These are phyloP conservation scores for Stigmatopora argus DNA, from an alignment of 2,113 vertebrate species.

Conservation along the genomic window DNA sequence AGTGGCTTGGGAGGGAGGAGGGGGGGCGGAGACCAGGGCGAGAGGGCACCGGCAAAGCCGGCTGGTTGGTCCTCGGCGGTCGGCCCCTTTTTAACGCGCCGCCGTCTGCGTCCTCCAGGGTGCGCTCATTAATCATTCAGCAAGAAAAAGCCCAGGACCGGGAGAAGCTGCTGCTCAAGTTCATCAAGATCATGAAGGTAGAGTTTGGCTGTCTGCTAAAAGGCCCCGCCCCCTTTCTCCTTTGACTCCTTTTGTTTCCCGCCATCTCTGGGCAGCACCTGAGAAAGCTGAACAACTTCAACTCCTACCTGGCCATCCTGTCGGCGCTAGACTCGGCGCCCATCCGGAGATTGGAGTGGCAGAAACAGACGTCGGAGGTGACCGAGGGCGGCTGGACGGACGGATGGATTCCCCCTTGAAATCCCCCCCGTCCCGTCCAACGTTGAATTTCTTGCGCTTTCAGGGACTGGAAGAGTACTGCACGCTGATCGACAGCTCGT, in stretches of 20 bases:
- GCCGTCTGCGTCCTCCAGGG: constrained; percentile 69
- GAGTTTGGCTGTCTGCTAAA: neutral
- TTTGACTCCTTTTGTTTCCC: neutral
- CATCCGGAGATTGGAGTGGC: constrained; percentile 95
- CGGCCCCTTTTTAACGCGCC: neutral
- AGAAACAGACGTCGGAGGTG: constrained; percentile 99
- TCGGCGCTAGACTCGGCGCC: constrained; percentile 96
- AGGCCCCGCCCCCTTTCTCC: neutral
- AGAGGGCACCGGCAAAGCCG: too few relatives aligned
- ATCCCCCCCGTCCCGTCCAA: too few relatives aligned
- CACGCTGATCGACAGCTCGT: constrained; percentile 96
- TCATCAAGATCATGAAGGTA: constrained; percentile 99
- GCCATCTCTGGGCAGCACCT: constrained; percentile 76
- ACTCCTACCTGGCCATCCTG: constrained; percentile 97
- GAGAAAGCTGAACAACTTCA: constrained; percentile 97
- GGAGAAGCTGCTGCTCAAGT: constrained; percentile 93
- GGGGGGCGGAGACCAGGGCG: too few relatives aligned
- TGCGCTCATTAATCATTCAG: constrained; percentile 94
- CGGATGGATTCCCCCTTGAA: too few relatives aligned
- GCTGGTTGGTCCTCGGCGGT: neutral
- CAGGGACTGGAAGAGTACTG: constrained; percentile 96
- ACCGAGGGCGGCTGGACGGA: constrained; percentile 15
- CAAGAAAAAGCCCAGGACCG: constrained; percentile 97
- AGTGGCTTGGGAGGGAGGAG: neutral
- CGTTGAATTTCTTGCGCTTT: neutral